Evolutionary conservation across 2,797 vertebrate species (phyloP), one percentile per base, ranked within the genome.

Genomic region (Petrocephalus sullivani): DNA sequence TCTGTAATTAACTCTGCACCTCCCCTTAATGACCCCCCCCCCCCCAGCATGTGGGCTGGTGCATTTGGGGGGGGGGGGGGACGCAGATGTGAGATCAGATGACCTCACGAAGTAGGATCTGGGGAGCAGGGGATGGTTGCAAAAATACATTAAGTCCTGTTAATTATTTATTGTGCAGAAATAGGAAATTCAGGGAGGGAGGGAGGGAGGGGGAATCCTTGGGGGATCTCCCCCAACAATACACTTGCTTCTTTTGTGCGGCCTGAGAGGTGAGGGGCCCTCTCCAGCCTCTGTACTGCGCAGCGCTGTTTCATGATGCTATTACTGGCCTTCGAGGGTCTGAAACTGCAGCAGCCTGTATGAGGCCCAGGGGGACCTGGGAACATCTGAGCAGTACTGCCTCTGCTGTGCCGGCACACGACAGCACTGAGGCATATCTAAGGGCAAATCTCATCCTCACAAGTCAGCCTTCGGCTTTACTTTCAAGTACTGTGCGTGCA

Each of bases 121-220:
- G n/a, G 46, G 81, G 23, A 78, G 49, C 46, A 4, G 56, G 56
- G 6, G 49, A 28, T 81, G 58, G 33, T 88, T 28, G 12, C 67
- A 82, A 84, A 64, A 53, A 85, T 84, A 67, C 60, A 88, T 88
- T 56, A 88, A 67, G 49, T 16, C 14, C 16, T 46, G 4, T 85
- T 85, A 88, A 88, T 88, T 88, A 88, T 88, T 84, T 84, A 84
- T 28, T 19, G 23, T n/a, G 21, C 14, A 88, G 81, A 88, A 87
- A 78, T 23, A 87, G 16, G 23, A 88, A 85, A 64, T 83, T 85
- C 8, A 23, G 51, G 21, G 41, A 21, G 28, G 12, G 87, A 2
- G 54, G 54, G 23, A 46, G 4, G 53, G 67, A 85, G 54, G 23
- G 57, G 4, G 53, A 85, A 85, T 51, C 57, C 57, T 28, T 6